Conservation (phyloP, 2,888 invertebrate genomes). For the Hemicrepidius hirtus region DNA sequence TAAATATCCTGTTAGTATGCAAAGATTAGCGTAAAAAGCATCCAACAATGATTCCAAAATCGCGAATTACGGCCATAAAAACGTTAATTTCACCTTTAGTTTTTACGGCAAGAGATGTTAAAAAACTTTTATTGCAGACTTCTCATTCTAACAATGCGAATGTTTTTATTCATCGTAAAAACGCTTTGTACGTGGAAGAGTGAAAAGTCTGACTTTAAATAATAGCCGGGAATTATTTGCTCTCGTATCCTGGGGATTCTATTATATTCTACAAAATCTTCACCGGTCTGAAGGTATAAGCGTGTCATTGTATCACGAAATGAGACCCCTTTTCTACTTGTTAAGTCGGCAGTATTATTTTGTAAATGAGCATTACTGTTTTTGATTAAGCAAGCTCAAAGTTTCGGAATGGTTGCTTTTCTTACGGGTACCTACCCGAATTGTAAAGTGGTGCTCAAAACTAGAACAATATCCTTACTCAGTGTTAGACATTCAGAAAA, state of each 20-base stretch:
- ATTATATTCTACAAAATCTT: conserved; percentile 41
- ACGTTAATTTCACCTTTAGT: conserved; percentile 22
- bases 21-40: conserved; percentile 5
- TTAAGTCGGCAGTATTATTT: conserved; percentile 38
- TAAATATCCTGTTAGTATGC: conserved; percentile 18
- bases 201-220: conserved; percentile 35
- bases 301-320: conserved; percentile 36
- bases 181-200: conserved; percentile 34
- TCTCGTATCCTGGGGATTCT: conserved; percentile 32
- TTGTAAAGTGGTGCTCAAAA: background rate
- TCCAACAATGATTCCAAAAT: conserved; percentile 13
- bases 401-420: conserved; percentile 7
- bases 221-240: conserved; percentile 34
- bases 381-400: conserved; percentile 32
- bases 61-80: conserved; percentile 16
- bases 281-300: conserved; percentile 21
- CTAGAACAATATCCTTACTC: too few relatives aligned
- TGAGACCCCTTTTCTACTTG: conserved; percentile 34
- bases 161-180: conserved; percentile 30
- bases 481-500: too few relatives aligned
- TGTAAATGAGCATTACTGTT: conserved; percentile 39
- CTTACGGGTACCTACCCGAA: background rate
- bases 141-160: conserved; percentile 19
- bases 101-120: conserved; percentile 7
- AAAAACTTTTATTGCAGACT: conserved; percentile 15